Evolutionary conservation across 2,797 vertebrate species (phyloP), one percentile per base, ranked within the genome.

Genomic region (Chromobotia macracanthus): DNA sequence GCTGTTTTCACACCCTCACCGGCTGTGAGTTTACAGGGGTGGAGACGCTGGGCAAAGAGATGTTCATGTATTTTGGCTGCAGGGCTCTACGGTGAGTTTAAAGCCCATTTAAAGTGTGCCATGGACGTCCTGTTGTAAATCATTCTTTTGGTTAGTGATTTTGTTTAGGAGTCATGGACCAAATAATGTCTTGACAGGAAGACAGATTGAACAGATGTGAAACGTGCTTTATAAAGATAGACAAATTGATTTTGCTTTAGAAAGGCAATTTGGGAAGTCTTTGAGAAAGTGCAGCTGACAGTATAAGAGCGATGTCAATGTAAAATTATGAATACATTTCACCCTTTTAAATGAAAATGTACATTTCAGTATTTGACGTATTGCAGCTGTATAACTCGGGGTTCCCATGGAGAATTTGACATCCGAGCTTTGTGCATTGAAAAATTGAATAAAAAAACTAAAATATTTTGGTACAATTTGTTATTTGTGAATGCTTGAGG

Each of bases 11-110:
- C 0, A 3, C 82, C 51, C 81, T 92, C 1, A 0, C 5, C 7
- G 95, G 95, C 8, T 87, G 79, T 73, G 72, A 85, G 51, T 98
- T 91, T 89, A 90, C 83, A 19, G 95, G 94, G 0, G 95, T 95
- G 21, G 91, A 95, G 72, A 96, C 96, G 0, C 80, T 97, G 81
- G 97, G 97, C 55, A 99, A 98, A 80, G 97, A 99, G 76, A 95
- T 98, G 50, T 98, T 98, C 84, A 77, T 98, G 88, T 96, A 94
- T 89, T 99, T 97, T 84, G 97, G 95, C 72, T 41, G 85, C 8
- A 95, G 86, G 86, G 92, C 96, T 77, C 87, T 99, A 76, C 92
- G 96, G 97, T 97, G 92, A 91, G 88, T 75, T n/a, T n/a, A n/a
- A n/a, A n/a, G n/a, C n/a, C n/a, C n/a, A n/a, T 19, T 60, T 28